Evolutionary conservation across 2,113 vertebrate genomes (phyloP).

Genomic region (Plectropomus leopardus): DNA sequence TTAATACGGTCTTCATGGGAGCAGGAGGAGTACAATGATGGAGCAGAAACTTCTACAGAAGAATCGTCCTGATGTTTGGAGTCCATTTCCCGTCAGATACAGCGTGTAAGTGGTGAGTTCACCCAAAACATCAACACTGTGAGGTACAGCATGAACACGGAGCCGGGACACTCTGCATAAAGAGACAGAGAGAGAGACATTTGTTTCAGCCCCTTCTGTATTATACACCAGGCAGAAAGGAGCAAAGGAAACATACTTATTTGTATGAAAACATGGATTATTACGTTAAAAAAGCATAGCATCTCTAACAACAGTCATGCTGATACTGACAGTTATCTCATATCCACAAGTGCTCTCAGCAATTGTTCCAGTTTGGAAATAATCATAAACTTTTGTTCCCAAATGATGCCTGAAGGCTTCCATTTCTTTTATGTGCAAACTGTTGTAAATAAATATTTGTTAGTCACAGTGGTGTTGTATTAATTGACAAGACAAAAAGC

Average conservation of each 20-base stretch:
- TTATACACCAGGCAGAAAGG: background rate
- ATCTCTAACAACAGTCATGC: background rate
- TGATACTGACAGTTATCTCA: background rate
- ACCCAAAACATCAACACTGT: background rate
- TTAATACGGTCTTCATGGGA: slow-evolving; percentile 98
- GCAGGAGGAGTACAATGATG: slow-evolving; percentile 88
- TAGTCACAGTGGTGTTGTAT: background rate
- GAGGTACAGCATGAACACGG: slow-evolving; percentile 12
- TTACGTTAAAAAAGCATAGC: background rate
- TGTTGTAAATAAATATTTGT: slow-evolving; percentile 57
- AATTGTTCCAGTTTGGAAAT: slow-evolving; percentile 19
- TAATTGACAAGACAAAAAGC: background rate
- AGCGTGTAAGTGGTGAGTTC: background rate
- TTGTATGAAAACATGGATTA: slow-evolving; percentile 11
- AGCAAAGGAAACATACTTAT: slow-evolving; percentile 30
- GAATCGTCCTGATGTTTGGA: background rate
- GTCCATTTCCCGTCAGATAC: background rate
- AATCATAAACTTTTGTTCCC: slow-evolving; percentile 6
- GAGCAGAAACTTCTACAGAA: background rate
- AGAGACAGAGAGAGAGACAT: background rate
- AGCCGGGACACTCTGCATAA: background rate
- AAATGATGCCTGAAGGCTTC: slow-evolving; percentile 33
- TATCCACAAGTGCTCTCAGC: background rate
- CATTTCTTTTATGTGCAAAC: slow-evolving; percentile 29
- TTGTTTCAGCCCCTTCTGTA: background rate